phyloP scores from a whole-genome alignment of 2,797 vertebrate species.

The Mus minutoides region DNA sequence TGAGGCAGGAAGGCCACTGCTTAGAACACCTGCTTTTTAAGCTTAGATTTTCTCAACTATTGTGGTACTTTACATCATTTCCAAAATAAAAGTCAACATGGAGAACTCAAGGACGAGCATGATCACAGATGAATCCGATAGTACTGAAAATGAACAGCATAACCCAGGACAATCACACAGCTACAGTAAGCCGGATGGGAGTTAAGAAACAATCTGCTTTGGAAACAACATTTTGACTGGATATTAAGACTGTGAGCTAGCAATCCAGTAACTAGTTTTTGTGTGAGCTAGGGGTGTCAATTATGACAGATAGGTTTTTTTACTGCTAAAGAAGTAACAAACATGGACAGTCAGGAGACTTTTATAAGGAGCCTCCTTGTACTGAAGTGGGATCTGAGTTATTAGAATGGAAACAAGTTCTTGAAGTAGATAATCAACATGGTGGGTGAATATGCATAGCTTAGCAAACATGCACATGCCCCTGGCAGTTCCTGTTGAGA shows the following conservation, averaged over 20 bases:
- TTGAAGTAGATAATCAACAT: background rate
- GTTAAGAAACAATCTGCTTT: background rate
- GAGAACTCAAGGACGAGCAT: background rate
- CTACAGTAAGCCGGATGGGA: background rate
- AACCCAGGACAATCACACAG: background rate
- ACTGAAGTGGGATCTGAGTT: background rate
- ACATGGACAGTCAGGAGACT: background rate
- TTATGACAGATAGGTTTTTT: background rate
- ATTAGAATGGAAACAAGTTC: background rate
- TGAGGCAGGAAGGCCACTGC: background rate
- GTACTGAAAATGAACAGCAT: background rate
- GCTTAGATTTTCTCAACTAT: background rate
- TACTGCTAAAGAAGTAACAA: constrained; percentile 39
- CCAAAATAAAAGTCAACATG: background rate
- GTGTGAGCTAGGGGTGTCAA: constrained; percentile 18
- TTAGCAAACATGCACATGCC: background rate
- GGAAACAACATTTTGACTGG: constrained; percentile 47
- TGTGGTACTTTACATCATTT: background rate
- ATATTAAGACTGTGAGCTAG: constrained; percentile 13
- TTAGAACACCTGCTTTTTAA: background rate
- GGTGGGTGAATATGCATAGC: background rate
- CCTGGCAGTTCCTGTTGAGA: background rate
- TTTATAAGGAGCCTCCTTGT: background rate
- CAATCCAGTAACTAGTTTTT: constrained; percentile 3
- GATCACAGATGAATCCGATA: constrained; percentile 10